Percentiles rank a stretch among this genome's conserved stretches.
Evolutionary conservation across 37 sponge, comb jelly and placozoan species (phyloP).

Genomic region (Corticium candelabrum): DNA sequence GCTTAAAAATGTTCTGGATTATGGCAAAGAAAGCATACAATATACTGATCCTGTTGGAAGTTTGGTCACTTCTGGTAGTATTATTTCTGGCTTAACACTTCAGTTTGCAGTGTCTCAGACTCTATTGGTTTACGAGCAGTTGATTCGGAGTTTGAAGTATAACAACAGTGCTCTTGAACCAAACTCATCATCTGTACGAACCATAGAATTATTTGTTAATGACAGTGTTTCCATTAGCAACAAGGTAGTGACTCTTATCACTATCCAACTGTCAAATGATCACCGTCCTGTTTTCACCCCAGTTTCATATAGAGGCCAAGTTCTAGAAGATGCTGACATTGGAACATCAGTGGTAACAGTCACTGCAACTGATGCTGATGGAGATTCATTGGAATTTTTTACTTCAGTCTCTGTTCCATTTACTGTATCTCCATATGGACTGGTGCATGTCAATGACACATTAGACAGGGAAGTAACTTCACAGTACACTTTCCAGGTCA

Average conservation of each 20-base stretch:
- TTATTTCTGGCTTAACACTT: neutral
- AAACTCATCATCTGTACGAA: constrained; percentile 9
- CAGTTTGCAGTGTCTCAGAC: neutral
- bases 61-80: neutral
- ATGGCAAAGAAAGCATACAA: constrained; percentile 21
- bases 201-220: constrained; percentile 28
- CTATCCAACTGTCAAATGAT: constrained; percentile 29
- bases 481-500: constrained; percentile 12
- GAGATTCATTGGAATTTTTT: constrained; percentile 17
- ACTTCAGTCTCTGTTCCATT: constrained; percentile 2
- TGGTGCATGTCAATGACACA: constrained; percentile 10
- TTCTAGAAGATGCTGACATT: constrained; percentile 11
- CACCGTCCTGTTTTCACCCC: neutral
- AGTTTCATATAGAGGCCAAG: neutral
- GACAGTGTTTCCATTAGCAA: constrained; percentile 34
- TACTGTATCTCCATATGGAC: neutral
- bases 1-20: constrained; percentile 13
- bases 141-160: constrained; percentile 24
- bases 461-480: constrained; percentile 15
- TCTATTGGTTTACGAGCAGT: neutral
- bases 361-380: constrained; percentile 35
- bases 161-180: constrained; percentile 41
- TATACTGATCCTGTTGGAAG: neutral
- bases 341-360: constrained; percentile 9
- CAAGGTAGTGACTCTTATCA: constrained; percentile 16